Evolutionary conservation across 2,888 invertebrate genomes (phyloP), one percentile per base, ranked within the genome.

Genomic region (Drosophila leonis): DNA sequence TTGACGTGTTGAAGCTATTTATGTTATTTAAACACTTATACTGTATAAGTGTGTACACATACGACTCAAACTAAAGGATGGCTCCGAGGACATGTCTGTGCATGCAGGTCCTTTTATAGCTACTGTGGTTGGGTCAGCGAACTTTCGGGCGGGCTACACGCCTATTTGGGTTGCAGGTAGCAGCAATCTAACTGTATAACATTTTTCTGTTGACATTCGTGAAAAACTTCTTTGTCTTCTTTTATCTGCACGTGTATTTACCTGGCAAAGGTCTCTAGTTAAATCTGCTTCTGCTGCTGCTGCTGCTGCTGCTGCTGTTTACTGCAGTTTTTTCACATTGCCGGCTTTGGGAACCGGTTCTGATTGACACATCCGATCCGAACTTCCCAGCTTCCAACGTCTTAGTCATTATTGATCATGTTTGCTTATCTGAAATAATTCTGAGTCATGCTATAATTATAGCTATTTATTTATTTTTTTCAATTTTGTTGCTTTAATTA

Each of bases 271-370:
- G 39, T 13, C 9, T 35, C 41, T 60, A 46, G 46, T 48, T 55
- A 27, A 71, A 57, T 67, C 55, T 62, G 42, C 49, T 65, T 59
- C 42, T 51, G 20, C 48, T 46, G 41, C 31, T 65, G 42, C 31
- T 37, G 39, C 13, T 51, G 54, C 18, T 37, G 48, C 13, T 20
- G 24, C 2, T 18, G 48, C 15, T n/a, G 29, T 15, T 24, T 24
- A 15, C 29, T 48, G 29, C 29, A 48, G 27, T 46, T 42, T 61
- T 59, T 44, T 41, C 55, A 42, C 9, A 15, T 18, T 64, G 52
- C 69, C 76, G 76, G 65, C 73, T 73, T 69, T 48, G 44, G 39
- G n/a, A 77, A 77, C 78, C 78, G 73, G 76, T 77, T 73, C 48
- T 35, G 29, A 18, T 31, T 29, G 15, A n/a, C 29, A 44, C 41